Evolutionary conservation across 2,888 invertebrate species (phyloP), one percentile per base, ranked within the genome.

Genomic region (Galeopsomyia nigrocyanea): DNA sequence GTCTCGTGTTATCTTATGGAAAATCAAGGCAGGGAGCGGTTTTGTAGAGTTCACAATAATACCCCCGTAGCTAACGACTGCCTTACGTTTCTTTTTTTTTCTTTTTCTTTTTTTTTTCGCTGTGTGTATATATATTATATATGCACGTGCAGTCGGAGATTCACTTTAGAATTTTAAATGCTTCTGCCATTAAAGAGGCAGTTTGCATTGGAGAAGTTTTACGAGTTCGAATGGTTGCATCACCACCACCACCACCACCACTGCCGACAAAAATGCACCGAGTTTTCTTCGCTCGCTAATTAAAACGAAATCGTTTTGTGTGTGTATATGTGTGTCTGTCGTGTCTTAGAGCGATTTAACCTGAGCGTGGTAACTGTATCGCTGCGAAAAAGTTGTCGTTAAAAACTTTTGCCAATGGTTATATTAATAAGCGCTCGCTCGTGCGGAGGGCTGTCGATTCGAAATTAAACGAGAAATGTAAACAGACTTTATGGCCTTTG

Each of bases 141-240:
- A 49, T 39, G n/a, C 53, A 2, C 14, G 2, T 46, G 16, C 47
- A 13, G 17, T 2, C 13, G 26, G 26, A 55, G 62, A 72, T 72
- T 72, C 67, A 63, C 62, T 62, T 72, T 67, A 57, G 50, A 63
- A 61, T 55, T 72, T 72, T 67, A 53, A 72, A 67, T 62, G 56
- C 61, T 21, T n/a, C 10, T 3, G 3, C 31, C 64, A 58, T 70
- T 70, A 69, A 61, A 55, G 55, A 49, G 39, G 66, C 61, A 51
- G 55, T 57, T 70, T 7, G 58, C 58, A 64, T 64, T 47, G 53
- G 60, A 47, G 3, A 39, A 61, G 61, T 65, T 71, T 71, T 64
- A 71, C 55, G 71, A 71, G 66, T 26, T 47, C 19, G 31, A 39
- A 39, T 7, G 19, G 17, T 50, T 14, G 10, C 47, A 19, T 9